Conservation (phyloP, 1,140 invertebrate species). For the Heterodera schachtii region DNA sequence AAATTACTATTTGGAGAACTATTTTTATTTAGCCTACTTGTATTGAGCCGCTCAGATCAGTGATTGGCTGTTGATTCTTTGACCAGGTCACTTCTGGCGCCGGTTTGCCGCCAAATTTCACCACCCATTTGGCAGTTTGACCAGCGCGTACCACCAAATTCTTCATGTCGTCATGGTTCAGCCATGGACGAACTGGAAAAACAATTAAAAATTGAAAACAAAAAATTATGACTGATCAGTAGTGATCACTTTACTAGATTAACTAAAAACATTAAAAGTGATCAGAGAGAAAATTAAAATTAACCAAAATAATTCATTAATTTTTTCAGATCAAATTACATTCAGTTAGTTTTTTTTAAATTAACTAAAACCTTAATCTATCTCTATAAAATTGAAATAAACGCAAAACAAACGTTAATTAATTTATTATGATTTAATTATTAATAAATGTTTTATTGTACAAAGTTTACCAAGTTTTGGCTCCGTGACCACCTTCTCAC, state of each 20-base stretch:
- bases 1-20: no score
- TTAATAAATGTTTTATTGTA: no score
- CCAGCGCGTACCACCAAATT: conserved; percentile 89
- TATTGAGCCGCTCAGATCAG: conserved; percentile 46
- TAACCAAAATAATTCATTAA: no score
- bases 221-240: no score
- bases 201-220: not conserved
- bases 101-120: conserved; percentile 77
- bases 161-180: conserved; percentile 82
- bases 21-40: not conserved
- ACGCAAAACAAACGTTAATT: not conserved
- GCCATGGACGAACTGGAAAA: conserved; percentile 80
- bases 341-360: no score
- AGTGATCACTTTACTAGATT: no score
- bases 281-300: no score
- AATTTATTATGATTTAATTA: not conserved
- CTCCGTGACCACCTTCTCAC: conserved; percentile 89
- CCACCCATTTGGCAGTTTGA: conserved; percentile 86
- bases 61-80: conserved; percentile 76
- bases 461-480: conserved; percentile 78
- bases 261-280: no score
- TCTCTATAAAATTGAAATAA: not conserved
- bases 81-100: conserved; percentile 86
- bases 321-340: no score
- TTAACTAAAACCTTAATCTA: no score